A percentile compares a stretch with the other conserved stretches of the same genome.
phyloP scores from a whole-genome alignment of 2,888 invertebrate species.

The Meloe dianella region DNA sequence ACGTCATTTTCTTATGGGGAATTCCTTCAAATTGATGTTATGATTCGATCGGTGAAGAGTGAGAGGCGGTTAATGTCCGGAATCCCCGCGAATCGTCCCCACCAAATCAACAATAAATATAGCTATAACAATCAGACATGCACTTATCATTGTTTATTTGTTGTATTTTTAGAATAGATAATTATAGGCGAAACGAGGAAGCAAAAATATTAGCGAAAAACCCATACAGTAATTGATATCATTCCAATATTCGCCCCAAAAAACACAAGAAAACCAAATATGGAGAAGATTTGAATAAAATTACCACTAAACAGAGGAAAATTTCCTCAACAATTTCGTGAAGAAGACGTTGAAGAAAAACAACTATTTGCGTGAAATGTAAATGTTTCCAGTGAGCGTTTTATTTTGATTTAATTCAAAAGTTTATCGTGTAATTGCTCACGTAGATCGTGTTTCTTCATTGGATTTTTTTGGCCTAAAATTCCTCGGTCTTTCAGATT shows the following conservation, averaged over 20 bases:
- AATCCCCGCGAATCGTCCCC: constrained; percentile 21
- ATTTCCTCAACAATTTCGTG: too few species aligned
- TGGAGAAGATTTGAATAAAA: too few species aligned
- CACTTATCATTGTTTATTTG: neutral
- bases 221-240: neutral
- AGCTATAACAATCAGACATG: neutral
- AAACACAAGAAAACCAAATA: too few species aligned
- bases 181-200: neutral
- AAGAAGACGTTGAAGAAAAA: too few species aligned
- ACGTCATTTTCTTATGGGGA: constrained; percentile 28
- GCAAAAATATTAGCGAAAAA: neutral
- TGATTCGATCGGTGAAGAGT: neutral
- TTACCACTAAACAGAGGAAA: too few species aligned
- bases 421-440: neutral
- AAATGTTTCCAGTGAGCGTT: too few species aligned
- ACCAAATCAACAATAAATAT: neutral
- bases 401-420: neutral
- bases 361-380: too few species aligned
- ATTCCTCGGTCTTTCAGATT: neutral
- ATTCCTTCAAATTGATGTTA: constrained; percentile 18
- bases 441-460: too few species aligned
- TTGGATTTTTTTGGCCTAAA: too few species aligned
- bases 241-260: too few species aligned
- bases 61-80: constrained; percentile 24
- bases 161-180: neutral